These are phyloP conservation scores for Megaptera novaeangliae DNA, from an alignment of 2,113 vertebrate genomes.

Conservation along the genomic window DNA sequence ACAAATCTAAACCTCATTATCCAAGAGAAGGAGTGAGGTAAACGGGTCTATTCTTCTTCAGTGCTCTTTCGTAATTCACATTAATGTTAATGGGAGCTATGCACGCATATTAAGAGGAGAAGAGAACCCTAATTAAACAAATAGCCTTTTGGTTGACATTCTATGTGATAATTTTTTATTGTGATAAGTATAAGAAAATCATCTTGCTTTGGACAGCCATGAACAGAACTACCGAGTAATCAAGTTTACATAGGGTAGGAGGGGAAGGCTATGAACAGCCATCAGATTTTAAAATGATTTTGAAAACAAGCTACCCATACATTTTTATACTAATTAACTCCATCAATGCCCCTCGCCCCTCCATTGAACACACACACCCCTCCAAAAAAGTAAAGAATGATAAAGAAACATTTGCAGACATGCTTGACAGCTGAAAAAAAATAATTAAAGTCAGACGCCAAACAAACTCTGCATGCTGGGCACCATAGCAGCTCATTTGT, in stretches of 20 bases:
- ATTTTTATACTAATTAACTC: constrained; percentile 59
- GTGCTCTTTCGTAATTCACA: constrained; percentile 75
- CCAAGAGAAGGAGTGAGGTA: constrained; percentile 79
- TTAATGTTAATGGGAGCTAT: constrained; percentile 81
- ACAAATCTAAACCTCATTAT: constrained; percentile 84
- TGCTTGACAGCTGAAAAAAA: constrained; percentile 63
- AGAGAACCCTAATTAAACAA: constrained; percentile 83
- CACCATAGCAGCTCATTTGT: background rate
- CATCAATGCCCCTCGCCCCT: background rate
- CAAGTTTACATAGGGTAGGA: constrained; percentile 47
- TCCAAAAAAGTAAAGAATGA: constrained; percentile 43
- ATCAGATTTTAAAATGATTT: constrained; percentile 63
- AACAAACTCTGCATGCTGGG: background rate
- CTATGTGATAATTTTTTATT: constrained; percentile 68
- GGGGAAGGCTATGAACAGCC: constrained; percentile 6
- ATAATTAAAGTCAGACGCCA: constrained; percentile 50
- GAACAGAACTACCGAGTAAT: constrained; percentile 66
- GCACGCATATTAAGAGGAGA: constrained; percentile 78
- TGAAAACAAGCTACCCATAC: constrained; percentile 40
- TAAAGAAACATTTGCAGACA: constrained; percentile 60
- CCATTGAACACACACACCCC: constrained; percentile 16
- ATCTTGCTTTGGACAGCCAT: constrained; percentile 67
- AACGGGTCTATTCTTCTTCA: constrained; percentile 77
- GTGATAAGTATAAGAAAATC: constrained; percentile 71
- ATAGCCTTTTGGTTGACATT: constrained; percentile 78